Evolutionary conservation across 2,888 invertebrate species (phyloP), one percentile per base, ranked within the genome.

Genomic region (Rotaria sp.): DNA sequence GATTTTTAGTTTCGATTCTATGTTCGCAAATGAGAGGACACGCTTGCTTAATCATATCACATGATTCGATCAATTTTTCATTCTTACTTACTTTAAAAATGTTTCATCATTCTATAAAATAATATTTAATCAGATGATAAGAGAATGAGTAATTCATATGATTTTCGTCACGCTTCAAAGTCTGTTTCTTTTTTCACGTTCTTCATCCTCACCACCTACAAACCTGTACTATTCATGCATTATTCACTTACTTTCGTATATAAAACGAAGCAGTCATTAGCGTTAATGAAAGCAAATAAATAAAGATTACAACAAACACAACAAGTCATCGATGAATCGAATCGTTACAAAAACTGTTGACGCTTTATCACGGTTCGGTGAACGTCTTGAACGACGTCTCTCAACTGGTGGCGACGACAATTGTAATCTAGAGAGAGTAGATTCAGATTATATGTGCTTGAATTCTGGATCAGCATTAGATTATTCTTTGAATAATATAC

Each of bases 31-130:
- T n/a, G n/a, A n/a, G n/a, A n/a, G n/a, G n/a, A n/a, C n/a, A 86
- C 35, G 26, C 75, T 45, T 84, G 75, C 85, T 84, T 85, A 74
- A 24, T 48, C 38, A 67, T 45, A 85, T 75, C 85, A 86, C 18
- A 85, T 75, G 35, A 85, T 85, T 75, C 57, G 35, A 75, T 86
- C 85, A 57, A 86, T 85, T 85, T 75, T 50, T 74, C 86, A 85
- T 48, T 35, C 21, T 21, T 48, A 38, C 24, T 84, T 59, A 30
- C n/a, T 86, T 86, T 85, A 30, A 86, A 86, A 18, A 86, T 80
- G 38, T 85, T 85, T 59, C 86, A 35, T 85, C 86, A 86, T 13
- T 45, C 85, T 86, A 80, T 7, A 80, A 80, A 45, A n/a, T 15
- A 80, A n/a, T 2, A 80, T 41, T 15, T 13, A 67, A 30, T 35